phyloP scores from a whole-genome alignment of 1,140 invertebrate genomes.

The Leptopilina clavipes region DNA sequence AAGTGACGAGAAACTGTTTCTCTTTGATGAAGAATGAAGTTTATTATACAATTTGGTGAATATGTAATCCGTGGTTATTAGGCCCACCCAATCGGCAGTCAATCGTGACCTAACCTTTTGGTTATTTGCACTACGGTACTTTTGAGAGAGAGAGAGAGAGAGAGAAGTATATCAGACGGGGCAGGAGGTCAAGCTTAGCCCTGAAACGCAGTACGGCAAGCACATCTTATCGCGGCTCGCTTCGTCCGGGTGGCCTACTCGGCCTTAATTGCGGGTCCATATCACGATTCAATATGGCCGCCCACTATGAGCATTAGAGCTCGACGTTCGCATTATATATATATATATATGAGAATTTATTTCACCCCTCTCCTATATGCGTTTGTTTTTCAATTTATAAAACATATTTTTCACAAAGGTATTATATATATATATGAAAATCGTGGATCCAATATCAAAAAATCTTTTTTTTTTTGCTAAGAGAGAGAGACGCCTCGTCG shows the following conservation, averaged over 20 bases:
- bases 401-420: no score
- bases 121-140: conserved; percentile 53
- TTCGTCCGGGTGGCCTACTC: conserved; percentile 74
- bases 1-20: no score
- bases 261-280: conserved; percentile 73
- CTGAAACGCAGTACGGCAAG: conserved; percentile 62
- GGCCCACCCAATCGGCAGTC: conserved; percentile 66
- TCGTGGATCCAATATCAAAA: not conserved
- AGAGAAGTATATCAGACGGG: conserved; percentile 59
- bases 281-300: conserved; percentile 75
- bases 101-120: conserved; percentile 67
- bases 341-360: conserved; percentile 57
- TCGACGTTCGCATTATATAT: conserved; percentile 52
- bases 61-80: conserved; percentile 55
- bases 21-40: no score
- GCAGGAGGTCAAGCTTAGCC: conserved; percentile 69
- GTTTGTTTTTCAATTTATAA: not conserved
- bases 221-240: conserved; percentile 70
- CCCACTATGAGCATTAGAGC: conserved; percentile 69
- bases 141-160: no score
- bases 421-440: no score
- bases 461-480: no score
- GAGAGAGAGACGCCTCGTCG: conserved; percentile 14
- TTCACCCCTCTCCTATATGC: not conserved
- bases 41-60: not conserved